A percentile compares a stretch with the other conserved stretches of the same genome.
phyloP scores from a whole-genome alignment of 2,888 invertebrate species.

The Smittia sp. region DNA sequence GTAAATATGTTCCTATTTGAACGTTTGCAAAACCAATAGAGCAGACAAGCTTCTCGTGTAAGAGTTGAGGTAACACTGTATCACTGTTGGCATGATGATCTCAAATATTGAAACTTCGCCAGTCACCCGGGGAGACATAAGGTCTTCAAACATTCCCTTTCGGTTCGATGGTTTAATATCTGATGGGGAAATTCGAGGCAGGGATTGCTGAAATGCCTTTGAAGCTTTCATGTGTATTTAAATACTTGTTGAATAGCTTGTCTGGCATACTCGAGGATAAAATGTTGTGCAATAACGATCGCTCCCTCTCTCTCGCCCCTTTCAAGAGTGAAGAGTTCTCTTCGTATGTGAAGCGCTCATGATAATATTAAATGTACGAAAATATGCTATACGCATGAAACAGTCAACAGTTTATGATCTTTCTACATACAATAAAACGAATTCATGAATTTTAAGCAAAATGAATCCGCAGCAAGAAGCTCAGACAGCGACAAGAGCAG shows the following conservation, averaged over 20 bases:
- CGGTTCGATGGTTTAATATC: background rate
- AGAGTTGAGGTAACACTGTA: background rate
- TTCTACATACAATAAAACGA: background rate
- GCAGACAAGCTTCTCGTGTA: background rate
- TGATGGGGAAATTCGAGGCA: background rate
- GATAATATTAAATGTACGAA: background rate
- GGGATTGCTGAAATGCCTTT: background rate
- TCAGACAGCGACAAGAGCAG: no score
- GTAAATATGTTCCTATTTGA: background rate
- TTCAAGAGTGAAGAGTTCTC: background rate
- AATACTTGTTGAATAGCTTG: background rate
- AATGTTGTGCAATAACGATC: background rate
- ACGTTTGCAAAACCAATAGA: background rate
- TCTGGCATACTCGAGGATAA: background rate
- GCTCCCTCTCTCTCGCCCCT: background rate
- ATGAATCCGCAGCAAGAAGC: background rate
- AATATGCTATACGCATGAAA: background rate
- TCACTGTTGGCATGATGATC: background rate
- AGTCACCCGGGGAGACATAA: background rate
- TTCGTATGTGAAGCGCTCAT: background rate
- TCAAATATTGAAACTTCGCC: background rate
- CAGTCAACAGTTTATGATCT: constrained; percentile 2
- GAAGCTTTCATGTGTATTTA: background rate
- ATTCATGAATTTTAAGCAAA: background rate
- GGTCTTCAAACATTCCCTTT: no score